Conservation (phyloP, 2,888 invertebrate species). For the Quadroppia sp. region DNA sequence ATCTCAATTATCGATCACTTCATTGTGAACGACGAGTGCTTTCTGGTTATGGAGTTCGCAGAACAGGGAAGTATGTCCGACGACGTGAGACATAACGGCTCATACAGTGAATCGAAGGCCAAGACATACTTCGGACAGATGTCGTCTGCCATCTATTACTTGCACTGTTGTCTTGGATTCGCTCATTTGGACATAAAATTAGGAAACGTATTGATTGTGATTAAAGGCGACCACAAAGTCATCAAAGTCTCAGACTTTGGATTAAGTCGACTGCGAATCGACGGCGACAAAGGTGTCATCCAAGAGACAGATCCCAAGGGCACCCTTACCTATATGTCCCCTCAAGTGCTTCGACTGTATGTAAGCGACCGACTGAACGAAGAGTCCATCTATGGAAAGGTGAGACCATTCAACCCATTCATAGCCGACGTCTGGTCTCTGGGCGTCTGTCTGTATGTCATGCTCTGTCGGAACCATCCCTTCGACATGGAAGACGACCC, state of each 20-base stretch:
- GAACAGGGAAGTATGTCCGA: not conserved
- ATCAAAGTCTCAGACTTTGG: slow-evolving; percentile 6
- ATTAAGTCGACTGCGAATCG: slow-evolving; percentile 10
- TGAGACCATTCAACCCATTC: not conserved
- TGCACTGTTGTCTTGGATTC: slow-evolving; percentile 1
- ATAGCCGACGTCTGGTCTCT: slow-evolving; percentile 6
- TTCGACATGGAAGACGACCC: not conserved
- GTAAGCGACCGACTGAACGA: not conserved
- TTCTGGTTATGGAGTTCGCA: not conserved
- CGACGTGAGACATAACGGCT: not conserved
- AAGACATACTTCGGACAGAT: not conserved
- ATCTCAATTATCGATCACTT: not conserved
- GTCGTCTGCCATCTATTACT: not conserved
- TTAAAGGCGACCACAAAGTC: not conserved
- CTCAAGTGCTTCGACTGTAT: not conserved
- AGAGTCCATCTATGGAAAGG: not conserved
- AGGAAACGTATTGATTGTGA: not conserved
- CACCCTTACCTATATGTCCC: not conserved
- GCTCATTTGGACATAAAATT: slow-evolving; percentile 12
- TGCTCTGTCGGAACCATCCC: not conserved
- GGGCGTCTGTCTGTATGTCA: not conserved
- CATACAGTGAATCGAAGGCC: not conserved
- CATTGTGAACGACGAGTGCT: not conserved
- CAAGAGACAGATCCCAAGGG: not conserved
- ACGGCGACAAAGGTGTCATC: not conserved